Conservation (phyloP, 2,113 vertebrate genomes). For the Gymnorhina tibicen region DNA sequence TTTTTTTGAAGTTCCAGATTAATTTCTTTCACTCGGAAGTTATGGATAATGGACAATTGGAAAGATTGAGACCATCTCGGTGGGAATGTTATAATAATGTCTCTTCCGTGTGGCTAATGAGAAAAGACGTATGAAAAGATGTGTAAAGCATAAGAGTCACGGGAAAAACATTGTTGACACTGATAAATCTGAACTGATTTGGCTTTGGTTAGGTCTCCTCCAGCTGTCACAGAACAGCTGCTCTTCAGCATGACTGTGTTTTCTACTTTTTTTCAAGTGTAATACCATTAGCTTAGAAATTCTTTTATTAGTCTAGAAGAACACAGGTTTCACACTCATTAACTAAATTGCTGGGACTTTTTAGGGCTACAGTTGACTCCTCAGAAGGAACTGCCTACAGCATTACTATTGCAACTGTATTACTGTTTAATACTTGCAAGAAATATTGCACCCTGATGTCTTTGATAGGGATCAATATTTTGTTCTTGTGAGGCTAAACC, state of each 20-base stretch:
- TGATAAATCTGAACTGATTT: constrained; percentile 3
- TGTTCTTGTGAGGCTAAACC: neutral
- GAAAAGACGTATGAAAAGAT: neutral
- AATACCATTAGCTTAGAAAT: neutral
- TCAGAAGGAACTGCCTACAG: neutral
- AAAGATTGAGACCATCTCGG: neutral
- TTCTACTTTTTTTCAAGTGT: neutral
- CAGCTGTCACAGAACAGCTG: neutral
- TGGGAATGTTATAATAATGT: neutral
- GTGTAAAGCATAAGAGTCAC: neutral
- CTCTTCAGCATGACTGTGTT: neutral
- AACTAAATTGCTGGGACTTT: neutral
- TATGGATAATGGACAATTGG: neutral
- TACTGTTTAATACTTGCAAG: neutral
- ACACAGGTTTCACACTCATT: neutral
- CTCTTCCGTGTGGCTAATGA: neutral
- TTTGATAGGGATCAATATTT: neutral
- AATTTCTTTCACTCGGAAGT: neutral
- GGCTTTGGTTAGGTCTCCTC: neutral
- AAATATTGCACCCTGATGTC: neutral
- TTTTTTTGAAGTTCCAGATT: neutral
- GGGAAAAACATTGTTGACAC: neutral
- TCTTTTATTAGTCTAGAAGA: neutral
- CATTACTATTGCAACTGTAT: neutral
- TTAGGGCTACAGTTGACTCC: neutral